A percentile compares a stretch with the other conserved stretches of the same genome.
Evolutionary conservation across 2,797 vertebrate genomes (phyloP).

Genomic region (Varecia variegata): DNA sequence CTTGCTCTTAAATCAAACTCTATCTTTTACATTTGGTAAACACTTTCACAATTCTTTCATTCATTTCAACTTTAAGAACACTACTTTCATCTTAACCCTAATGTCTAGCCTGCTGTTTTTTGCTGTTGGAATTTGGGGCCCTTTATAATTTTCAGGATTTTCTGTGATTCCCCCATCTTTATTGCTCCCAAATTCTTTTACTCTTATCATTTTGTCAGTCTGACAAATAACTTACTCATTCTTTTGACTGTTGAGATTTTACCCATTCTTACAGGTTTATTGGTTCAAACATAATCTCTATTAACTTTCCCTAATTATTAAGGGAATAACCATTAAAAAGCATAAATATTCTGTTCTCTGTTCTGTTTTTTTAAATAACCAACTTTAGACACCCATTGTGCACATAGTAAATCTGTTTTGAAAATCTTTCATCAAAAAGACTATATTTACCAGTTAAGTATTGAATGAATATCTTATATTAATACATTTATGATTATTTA

Average conservation of each 20-base stretch:
- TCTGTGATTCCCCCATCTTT: background rate
- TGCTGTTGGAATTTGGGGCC: background rate
- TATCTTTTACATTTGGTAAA: background rate
- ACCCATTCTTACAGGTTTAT: background rate
- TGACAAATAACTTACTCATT: background rate
- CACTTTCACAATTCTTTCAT: background rate
- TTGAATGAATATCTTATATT: background rate
- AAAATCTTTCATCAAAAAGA: background rate
- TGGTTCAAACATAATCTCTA: background rate
- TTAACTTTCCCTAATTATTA: background rate
- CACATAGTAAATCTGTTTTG: background rate
- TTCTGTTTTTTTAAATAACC: background rate
- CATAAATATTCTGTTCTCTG: background rate
- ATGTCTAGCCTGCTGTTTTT: background rate
- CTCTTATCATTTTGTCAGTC: background rate
- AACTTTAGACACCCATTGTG: background rate
- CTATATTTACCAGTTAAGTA: background rate
- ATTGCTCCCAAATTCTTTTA: background rate
- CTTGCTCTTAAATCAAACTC: background rate
- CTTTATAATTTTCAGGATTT: background rate
- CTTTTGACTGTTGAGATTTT: background rate
- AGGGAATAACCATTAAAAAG: background rate
- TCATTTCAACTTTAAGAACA: background rate
- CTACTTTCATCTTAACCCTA: background rate
- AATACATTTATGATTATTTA: background rate